These are phyloP conservation scores for Sympetrum striolatum DNA, from an alignment of 2,888 invertebrate genomes.

Conservation along the genomic window DNA sequence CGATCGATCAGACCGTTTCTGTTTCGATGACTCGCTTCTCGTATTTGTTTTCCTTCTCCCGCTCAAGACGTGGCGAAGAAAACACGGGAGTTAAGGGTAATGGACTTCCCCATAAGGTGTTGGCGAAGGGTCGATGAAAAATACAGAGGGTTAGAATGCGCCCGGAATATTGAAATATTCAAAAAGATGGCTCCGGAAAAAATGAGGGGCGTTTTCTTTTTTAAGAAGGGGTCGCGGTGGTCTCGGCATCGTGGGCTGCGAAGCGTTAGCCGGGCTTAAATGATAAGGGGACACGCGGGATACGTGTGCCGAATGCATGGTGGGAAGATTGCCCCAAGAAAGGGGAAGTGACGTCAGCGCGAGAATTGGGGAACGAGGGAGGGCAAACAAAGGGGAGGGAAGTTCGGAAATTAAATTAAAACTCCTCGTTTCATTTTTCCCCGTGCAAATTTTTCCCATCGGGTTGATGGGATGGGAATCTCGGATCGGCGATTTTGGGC, in stretches of 20 bases:
- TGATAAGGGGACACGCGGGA: not conserved
- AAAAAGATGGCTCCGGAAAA: not conserved
- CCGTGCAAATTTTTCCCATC: too few species aligned
- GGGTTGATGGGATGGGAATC: too few species aligned
- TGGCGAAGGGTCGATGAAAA: slow-evolving; percentile 8
- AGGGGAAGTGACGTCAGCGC: not conserved
- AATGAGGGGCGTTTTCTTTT: not conserved
- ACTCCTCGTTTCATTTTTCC: too few species aligned
- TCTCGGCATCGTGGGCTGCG: not conserved
- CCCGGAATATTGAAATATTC: slow-evolving; percentile 27
- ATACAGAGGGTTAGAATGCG: slow-evolving; percentile 31
- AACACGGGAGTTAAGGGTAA: not conserved
- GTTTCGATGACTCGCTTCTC: not conserved
- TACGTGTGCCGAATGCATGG: not conserved
- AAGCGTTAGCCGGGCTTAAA: not conserved
- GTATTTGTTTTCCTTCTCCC: not conserved
- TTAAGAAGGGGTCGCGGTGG: not conserved
- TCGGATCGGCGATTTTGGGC: too few species aligned
- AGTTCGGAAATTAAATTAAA: not conserved
- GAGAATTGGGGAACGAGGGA: not conserved
- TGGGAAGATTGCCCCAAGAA: not conserved
- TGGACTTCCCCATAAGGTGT: not conserved
- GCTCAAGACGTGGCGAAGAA: not conserved
- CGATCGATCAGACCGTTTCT: not conserved
- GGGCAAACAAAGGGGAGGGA: not conserved